These are phyloP conservation scores for Enchytraeus crypticus DNA, from an alignment of 2,888 invertebrate genomes.

Conservation along the genomic window DNA sequence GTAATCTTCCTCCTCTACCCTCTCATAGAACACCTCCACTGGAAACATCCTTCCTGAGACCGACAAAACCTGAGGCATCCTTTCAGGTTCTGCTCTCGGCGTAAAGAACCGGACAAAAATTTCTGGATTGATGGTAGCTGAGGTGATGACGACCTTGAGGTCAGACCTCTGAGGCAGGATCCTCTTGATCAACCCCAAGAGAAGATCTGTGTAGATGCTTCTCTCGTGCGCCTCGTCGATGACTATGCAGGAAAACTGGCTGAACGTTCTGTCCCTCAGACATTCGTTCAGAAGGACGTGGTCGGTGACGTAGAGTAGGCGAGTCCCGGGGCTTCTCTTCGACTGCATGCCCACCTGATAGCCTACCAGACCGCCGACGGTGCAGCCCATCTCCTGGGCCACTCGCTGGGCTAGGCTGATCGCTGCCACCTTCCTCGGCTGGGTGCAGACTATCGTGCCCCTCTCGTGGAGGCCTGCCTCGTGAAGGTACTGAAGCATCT, in stretches of 20 bases:
- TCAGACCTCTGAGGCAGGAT: constrained; percentile 34
- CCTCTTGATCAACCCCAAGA: constrained; percentile 44
- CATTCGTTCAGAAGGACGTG: constrained; percentile 43
- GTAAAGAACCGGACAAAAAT: constrained; percentile 41
- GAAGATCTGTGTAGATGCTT: constrained; percentile 45
- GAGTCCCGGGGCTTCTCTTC: constrained; percentile 28
- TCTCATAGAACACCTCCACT: constrained; percentile 38
- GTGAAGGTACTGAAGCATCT: constrained; percentile 44
- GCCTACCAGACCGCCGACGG: constrained; percentile 37
- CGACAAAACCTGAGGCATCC: constrained; percentile 30
- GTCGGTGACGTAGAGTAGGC: constrained; percentile 45
- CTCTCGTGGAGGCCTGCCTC: constrained; percentile 32
- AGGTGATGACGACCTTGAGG: constrained; percentile 43
- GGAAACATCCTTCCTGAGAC: constrained; percentile 45
- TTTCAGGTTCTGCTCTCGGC: constrained; percentile 22
- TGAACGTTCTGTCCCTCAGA: constrained; percentile 33
- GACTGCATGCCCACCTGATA: constrained; percentile 38
- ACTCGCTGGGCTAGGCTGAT: constrained; percentile 43
- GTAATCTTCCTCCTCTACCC: constrained; percentile 26
- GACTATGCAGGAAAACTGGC: constrained; percentile 35
- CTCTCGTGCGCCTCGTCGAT: constrained; percentile 49
- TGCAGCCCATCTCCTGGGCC: constrained; percentile 36
- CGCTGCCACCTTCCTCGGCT: constrained; percentile 49
- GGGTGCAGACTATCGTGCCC: constrained; percentile 43
- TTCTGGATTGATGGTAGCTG: constrained; percentile 46